Conservation (phyloP, 2,888 invertebrate genomes). For the Itoplectis maculator region DNA sequence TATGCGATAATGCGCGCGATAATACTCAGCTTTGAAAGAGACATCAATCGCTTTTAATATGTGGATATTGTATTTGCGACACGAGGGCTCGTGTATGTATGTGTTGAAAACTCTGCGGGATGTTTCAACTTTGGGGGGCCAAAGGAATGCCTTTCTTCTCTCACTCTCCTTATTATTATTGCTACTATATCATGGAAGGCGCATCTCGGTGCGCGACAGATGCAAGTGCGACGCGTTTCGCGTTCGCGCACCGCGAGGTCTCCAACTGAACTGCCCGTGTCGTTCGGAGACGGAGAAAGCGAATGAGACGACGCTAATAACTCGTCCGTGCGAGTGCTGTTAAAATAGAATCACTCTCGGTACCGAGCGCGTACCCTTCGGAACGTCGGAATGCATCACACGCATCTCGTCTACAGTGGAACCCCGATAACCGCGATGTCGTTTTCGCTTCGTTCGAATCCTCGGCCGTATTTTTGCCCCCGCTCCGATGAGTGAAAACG, state of each 20-base stretch:
- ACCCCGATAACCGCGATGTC: neutral
- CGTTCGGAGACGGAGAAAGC: slow-evolving; percentile 17
- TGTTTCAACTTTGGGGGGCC: slow-evolving; percentile 28
- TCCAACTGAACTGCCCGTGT: neutral
- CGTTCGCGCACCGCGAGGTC: too few relatives aligned
- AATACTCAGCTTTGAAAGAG: slow-evolving; percentile 49
- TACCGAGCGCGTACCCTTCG: slow-evolving; percentile 47
- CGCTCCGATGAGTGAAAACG: too few relatives aligned
- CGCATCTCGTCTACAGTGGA: slow-evolving; percentile 15
- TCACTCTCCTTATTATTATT: slow-evolving; percentile 31
- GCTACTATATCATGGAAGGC: slow-evolving; percentile 58
- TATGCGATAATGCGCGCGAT: neutral
- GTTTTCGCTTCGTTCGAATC: too few relatives aligned
- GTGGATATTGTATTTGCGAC: slow-evolving; percentile 40
- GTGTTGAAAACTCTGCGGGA: neutral
- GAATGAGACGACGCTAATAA: slow-evolving; percentile 72
- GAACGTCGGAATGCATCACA: slow-evolving; percentile 15
- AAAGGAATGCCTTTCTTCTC: slow-evolving; percentile 57
- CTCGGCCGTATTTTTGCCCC: too few relatives aligned
- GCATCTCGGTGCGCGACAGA: neutral
- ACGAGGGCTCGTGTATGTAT: neutral
- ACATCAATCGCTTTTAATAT: slow-evolving; percentile 55
- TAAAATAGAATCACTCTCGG: slow-evolving; percentile 71
- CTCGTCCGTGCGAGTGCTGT: slow-evolving; percentile 68
- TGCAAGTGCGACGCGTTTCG: neutral